These are phyloP conservation scores for Phainopepla nitens DNA, from an alignment of 2,113 vertebrate species.

Conservation along the genomic window DNA sequence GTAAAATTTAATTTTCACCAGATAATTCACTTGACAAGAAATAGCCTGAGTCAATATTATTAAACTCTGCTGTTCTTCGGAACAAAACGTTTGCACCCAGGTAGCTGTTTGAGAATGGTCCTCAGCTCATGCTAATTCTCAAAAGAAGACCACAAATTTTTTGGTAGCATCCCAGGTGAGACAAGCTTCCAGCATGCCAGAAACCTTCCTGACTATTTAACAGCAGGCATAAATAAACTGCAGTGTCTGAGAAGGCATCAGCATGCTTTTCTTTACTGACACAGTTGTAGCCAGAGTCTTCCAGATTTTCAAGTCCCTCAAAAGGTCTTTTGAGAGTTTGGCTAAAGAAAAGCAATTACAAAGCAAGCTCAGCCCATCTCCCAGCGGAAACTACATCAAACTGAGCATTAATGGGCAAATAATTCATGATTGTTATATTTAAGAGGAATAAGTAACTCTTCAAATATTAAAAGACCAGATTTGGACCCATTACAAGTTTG, in stretches of 20 bases:
- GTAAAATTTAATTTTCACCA: background rate
- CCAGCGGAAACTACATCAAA: background rate
- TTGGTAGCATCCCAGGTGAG: background rate
- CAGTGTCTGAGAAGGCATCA: background rate
- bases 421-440: background rate
- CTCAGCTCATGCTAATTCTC: background rate
- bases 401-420: background rate
- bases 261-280: background rate
- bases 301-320: background rate
- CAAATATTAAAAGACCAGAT: background rate
- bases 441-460: background rate
- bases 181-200: background rate
- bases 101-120: background rate
- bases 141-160: background rate
- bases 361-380: background rate
- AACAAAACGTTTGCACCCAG: background rate
- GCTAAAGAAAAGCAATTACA: background rate
- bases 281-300: background rate
- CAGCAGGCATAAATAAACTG: background rate
- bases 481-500: background rate
- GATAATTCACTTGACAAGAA: background rate
- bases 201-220: background rate
- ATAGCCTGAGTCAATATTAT: background rate
- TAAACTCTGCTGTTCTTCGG: background rate
- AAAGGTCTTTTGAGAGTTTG: background rate